These are phyloP conservation scores for Odobenus rosmarus DNA, from an alignment of 2,113 vertebrate species.

Conservation along the genomic window DNA sequence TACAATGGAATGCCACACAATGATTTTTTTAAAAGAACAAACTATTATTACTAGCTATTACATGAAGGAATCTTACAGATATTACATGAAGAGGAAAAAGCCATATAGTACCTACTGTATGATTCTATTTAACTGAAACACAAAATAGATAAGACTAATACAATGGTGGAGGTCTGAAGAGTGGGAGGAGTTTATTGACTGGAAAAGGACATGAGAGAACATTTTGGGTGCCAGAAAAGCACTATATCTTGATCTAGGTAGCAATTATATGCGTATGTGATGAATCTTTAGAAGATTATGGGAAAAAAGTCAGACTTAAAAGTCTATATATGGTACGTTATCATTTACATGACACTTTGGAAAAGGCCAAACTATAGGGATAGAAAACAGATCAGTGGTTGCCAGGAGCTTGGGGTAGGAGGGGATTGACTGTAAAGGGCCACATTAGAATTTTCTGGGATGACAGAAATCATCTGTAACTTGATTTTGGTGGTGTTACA, in stretches of 20 bases:
- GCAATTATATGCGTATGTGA: not conserved
- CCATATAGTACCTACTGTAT: not conserved
- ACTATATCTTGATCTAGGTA: not conserved
- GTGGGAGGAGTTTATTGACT: not conserved
- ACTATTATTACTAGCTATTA: conserved; percentile 17
- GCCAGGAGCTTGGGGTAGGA: not conserved
- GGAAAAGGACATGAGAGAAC: not conserved
- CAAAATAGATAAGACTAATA: not conserved
- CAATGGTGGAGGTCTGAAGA: not conserved
- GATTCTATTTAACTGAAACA: not conserved
- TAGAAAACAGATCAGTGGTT: not conserved
- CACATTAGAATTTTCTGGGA: not conserved
- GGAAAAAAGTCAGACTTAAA: not conserved
- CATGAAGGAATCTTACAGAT: not conserved
- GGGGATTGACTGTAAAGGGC: not conserved
- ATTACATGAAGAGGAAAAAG: not conserved
- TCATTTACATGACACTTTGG: not conserved
- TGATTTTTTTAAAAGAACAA: conserved; percentile 29
- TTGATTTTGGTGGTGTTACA: not conserved
- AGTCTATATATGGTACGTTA: not conserved
- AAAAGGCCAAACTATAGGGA: not conserved
- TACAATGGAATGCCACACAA: not conserved
- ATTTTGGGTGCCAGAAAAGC: not conserved
- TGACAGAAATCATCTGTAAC: not conserved
- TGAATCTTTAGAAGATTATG: not conserved